Evolutionary conservation across 1,140 invertebrate genomes (phyloP), one percentile per base, ranked within the genome.

Genomic region (Metopolophium dirhodum): DNA sequence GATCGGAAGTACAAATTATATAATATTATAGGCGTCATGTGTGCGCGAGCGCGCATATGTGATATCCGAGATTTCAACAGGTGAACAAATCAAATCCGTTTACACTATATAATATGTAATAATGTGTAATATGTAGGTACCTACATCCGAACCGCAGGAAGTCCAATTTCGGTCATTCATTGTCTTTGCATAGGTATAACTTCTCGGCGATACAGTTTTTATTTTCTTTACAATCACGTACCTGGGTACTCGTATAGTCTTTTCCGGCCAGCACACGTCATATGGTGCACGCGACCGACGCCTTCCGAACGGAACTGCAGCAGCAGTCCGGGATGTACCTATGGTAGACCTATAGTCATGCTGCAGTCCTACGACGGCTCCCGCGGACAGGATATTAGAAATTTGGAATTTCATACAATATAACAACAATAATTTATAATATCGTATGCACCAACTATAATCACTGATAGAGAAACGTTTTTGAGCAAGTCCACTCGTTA

Each of bases 1-100:
- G 90, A 77, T 83, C 68, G 91, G 91, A 92, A 92, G 91, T 92
- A 92, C n/a, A 92, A 92, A 92, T 92, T 92, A 92, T 45, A 47
- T n/a, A 68, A 68, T n/a, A 30, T 68, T n/a, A 68, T 26, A 82
- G 68, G 68, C 77, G 91, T 92, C 90, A 83, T 83, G 77, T 92
- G 91, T 83, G 77, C 83, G 61, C 37, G 61, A 41, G n/a, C 90
- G n/a, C 22, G 22, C 88, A 30, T 77, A 49, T 51, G 91, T 51
- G 77, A 92, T 92, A 54, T 77, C 91, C 47, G 91, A n/a, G 22
- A 37, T 82, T 92, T 22, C 22, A 83, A 85, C 91, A 92, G 91
- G 91, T 92, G 91, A 51, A 92, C 45, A 82, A 92, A 92, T 92
- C 91, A 54, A 82, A 92, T 82, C 41, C 77, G 22, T 57, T 57